phyloP scores from a whole-genome alignment of 2,888 invertebrate species.

The Neuroscelio doddi region DNA sequence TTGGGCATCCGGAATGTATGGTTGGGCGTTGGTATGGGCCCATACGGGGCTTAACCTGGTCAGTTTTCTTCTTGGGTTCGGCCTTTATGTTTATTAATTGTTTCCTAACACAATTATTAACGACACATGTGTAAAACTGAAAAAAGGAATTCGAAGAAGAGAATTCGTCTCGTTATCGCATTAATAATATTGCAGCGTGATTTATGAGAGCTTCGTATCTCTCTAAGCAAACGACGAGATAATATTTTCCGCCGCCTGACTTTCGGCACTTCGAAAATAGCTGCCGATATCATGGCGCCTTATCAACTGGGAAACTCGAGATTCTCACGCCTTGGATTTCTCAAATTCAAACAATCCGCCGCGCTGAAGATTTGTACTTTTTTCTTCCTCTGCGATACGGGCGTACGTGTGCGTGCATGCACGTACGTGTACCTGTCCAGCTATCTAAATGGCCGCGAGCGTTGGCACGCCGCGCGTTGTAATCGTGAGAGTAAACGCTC shows the following conservation, averaged over 20 bases:
- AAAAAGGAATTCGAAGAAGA: no score
- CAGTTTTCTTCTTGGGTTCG: no score
- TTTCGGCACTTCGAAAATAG: constrained; percentile 17
- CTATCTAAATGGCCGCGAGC: constrained; percentile 45
- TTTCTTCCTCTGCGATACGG: background rate
- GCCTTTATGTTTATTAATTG: no score
- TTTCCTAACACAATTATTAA: no score
- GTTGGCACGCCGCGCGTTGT: constrained; percentile 45
- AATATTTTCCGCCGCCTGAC: constrained; percentile 16
- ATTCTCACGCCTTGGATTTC: constrained; percentile 54
- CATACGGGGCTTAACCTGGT: no score
- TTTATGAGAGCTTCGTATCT: background rate
- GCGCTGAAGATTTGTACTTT: constrained; percentile 5
- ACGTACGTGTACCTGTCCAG: constrained; percentile 29
- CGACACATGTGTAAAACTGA: no score
- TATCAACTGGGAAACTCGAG: constrained; percentile 43
- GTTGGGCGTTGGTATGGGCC: no score
- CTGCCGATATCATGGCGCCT: constrained; percentile 26
- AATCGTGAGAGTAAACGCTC: constrained; percentile 44
- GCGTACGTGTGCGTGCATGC: constrained; percentile 1
- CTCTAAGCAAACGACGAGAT: background rate
- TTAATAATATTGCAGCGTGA: no score
- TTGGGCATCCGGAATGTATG: no score
- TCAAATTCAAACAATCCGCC: constrained; percentile 51
- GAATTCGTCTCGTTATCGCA: no score